Evolutionary conservation across 2,888 invertebrate species (phyloP).

Genomic region (Biston betularia): DNA sequence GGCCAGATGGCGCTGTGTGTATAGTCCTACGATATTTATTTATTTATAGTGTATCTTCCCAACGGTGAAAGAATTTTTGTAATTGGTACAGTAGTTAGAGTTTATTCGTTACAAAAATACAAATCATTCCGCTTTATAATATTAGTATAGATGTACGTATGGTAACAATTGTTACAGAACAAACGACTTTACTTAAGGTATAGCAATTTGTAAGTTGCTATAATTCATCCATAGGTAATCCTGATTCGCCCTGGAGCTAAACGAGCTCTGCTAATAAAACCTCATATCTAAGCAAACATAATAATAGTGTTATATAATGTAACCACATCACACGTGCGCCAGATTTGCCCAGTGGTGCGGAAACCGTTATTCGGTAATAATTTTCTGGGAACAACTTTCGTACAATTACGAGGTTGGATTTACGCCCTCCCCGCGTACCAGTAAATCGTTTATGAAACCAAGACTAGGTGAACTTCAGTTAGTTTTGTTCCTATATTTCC

Average conservation of each 20-base stretch:
- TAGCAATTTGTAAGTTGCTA: neutral
- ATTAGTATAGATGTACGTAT: too few relatives aligned
- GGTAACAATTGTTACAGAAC: too few relatives aligned
- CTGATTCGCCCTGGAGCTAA: neutral
- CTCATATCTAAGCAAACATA: slow-evolving; percentile 25
- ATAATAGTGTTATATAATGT: slow-evolving; percentile 29
- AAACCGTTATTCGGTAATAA: slow-evolving; percentile 31
- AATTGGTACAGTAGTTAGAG: too few relatives aligned
- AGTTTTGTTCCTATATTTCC: slow-evolving; percentile 1
- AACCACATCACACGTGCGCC: slow-evolving; percentile 24
- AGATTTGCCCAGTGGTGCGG: slow-evolving; percentile 25
- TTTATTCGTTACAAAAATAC: too few relatives aligned
- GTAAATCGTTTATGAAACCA: slow-evolving; percentile 11
- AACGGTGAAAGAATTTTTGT: too few relatives aligned
- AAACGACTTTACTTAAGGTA: too few relatives aligned
- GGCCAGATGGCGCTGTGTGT: too few relatives aligned
- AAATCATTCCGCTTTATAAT: too few relatives aligned
- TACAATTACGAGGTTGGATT: slow-evolving; percentile 26
- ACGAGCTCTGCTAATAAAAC: slow-evolving; percentile 16
- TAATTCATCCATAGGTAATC: neutral
- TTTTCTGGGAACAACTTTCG: slow-evolving; percentile 27
- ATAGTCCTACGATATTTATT: too few relatives aligned
- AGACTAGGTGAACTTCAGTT: slow-evolving; percentile 4
- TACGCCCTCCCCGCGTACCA: slow-evolving; percentile 12
- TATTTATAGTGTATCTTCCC: too few relatives aligned